A percentile compares a stretch with the other conserved stretches of the same genome.
Evolutionary conservation across 2,888 invertebrate species (phyloP).

Genomic region (Leptinotarsa haldemani): DNA sequence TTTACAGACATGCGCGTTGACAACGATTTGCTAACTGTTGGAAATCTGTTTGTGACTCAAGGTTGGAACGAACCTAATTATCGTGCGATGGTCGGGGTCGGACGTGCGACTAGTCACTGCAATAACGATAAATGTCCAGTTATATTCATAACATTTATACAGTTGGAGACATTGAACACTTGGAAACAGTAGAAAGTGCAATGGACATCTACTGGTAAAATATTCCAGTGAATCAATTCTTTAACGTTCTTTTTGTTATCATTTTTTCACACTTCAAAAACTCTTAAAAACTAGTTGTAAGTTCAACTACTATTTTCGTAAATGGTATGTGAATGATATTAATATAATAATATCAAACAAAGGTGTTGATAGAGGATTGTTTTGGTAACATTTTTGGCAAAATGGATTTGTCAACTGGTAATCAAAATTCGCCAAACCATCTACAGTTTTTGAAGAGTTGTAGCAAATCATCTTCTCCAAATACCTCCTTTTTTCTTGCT

Average conservation of each 20-base stretch:
- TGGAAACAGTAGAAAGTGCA: conserved; percentile 52
- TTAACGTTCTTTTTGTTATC: conserved; percentile 36
- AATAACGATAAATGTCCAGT: background rate
- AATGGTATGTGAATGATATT: background rate
- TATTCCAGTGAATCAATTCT: conserved; percentile 30
- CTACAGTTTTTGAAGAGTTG: conserved; percentile 40
- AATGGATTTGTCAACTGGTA: conserved; percentile 60
- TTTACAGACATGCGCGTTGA: no score
- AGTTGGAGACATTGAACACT: conserved; percentile 38
- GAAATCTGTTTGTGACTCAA: no score
- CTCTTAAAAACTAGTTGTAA: background rate
- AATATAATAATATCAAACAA: conserved; percentile 30
- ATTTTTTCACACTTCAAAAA: conserved; percentile 30
- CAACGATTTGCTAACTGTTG: no score
- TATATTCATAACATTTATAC: background rate
- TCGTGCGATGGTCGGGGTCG: no score
- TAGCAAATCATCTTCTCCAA: conserved; percentile 29
- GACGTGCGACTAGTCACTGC: background rate
- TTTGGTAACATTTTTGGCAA: conserved; percentile 42
- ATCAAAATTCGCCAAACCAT: conserved; percentile 52
- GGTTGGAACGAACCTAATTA: no score
- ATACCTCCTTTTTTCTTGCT: conserved; percentile 16
- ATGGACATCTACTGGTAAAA: conserved; percentile 54
- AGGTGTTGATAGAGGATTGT: conserved; percentile 39
- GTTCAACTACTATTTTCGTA: background rate